Evolutionary conservation across 2,888 invertebrate genomes (phyloP), one percentile per base, ranked within the genome.

Genomic region (Aspidapion aeneum): DNA sequence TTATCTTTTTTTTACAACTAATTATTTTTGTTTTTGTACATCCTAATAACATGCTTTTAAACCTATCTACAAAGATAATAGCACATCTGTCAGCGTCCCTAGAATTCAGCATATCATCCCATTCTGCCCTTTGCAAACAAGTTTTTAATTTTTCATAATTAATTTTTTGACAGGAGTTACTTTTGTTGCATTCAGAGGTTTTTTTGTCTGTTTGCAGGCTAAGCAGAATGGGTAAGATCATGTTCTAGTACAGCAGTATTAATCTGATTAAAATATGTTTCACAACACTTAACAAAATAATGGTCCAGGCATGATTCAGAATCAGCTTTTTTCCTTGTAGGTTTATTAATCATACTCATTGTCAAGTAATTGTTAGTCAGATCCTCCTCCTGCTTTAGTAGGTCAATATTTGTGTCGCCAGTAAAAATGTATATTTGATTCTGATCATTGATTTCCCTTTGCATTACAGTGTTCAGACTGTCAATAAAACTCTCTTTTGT

Each of bases 361-460:
- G 60, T 60, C 35, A 60, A 21, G 50, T 60, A 63, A 49, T 61
- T 60, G 48, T 55, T 63, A 12, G 63, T 63, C 55, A 48, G 18
- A 16, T 59, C 62, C n/a, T 18, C n/a, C n/a, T 58, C 52, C 20
- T 7, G 20, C 7, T 18, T 18, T 17, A 57, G 18, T 35, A 55
- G 20, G 20, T 55, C 55, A 2, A 55, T 55, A 55, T 55, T 55
- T 35, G 35, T 35, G 35, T 35, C 35, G 35, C 35, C 35, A 35
- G 35, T 35, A 12, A 35, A 35, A 35, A 55, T 55, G 2, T 60
- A 20, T 20, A 60, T 18, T 60, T 18, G 18, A 19, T 60, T 60
- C 9, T 52, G 52, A 16, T 60, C 54, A 20, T 18, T 19, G n/a
- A 35, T 21, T 17, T n/a, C 21, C 21, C 21, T 51, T 54, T 22